Conservation (phyloP, 2,113 vertebrate genomes). For the Carassius auratus region DNA sequence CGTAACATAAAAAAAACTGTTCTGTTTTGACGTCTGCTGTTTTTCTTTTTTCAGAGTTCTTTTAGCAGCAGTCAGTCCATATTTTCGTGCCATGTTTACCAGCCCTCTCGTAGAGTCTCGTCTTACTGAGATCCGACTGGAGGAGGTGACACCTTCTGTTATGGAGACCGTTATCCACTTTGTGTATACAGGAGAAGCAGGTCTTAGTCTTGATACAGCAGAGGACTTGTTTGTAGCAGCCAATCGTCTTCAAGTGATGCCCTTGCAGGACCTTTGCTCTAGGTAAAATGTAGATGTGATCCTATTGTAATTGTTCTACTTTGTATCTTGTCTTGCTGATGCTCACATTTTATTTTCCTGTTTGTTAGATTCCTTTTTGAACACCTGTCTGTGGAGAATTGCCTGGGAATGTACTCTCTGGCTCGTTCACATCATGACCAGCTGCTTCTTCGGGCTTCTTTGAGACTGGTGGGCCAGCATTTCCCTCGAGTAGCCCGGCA, state of each 20-base stretch:
- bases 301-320: not conserved
- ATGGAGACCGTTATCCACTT: conserved; percentile 82
- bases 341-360: not conserved
- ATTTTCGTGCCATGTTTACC: conserved; percentile 84
- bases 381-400: conserved; percentile 81
- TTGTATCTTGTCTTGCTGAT: not conserved
- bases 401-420: conserved; percentile 82
- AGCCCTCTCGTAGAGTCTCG: conserved; percentile 82
- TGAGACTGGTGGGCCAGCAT: conserved; percentile 79
- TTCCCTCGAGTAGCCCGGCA: conserved; percentile 79
- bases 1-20: not conserved
- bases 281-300: conserved; percentile 67
- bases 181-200: conserved; percentile 79
- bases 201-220: conserved; percentile 78
- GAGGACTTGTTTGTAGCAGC: conserved; percentile 83
- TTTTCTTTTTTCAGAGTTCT: conserved; percentile 71
- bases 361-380: conserved; percentile 78
- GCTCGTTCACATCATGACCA: conserved; percentile 82
- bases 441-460: conserved; percentile 78
- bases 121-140: conserved; percentile 79
- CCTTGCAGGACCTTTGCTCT: conserved; percentile 80
- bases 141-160: conserved; percentile 79
- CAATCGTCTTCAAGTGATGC: conserved; percentile 82
- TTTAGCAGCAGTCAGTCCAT: conserved; percentile 80
- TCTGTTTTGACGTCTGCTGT: not conserved